Base-by-base conservation (phyloP, 2,888 invertebrate genomes). In the Lasius fuliginosus region DNA sequence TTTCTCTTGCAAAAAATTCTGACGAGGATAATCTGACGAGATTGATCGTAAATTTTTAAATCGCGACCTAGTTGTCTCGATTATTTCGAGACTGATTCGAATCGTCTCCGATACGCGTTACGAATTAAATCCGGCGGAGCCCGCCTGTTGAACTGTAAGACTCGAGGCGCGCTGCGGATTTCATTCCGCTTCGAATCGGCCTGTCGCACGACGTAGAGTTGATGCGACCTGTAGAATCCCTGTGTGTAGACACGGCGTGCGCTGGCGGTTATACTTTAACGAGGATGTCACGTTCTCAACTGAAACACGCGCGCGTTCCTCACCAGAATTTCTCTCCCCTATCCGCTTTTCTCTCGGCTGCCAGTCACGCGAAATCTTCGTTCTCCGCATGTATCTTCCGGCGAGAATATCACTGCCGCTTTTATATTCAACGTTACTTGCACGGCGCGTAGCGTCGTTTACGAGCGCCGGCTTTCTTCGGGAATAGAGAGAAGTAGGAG, bases 181-280 rank as follows among this genome's bases (percentile, higher is more conserved):
- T 69, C 36, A 56, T 77, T 62, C n/a, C 62, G 40, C 33, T 40
- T 18, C 42, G 58, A 79, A 69, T 79, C 77, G 77, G 56, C 40
- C 46, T 71, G 71, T 68, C 77, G 60, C 60, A 2, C 36, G 71
- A 46, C 60, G 2, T 36, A 60, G 9, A 33, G 46, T 60, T 60
- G 60, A 23, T 15, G 30, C 71, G 79, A 81, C n/a, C 42, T 68
- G 68, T 53, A 15, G 77, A 56, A 12, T 3, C 11, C 42, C 12
- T 46, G 42, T n/a, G 8, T 68, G 56, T 30, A 77, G 77, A 68
- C 81, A 62, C 49, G 62, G 4, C 18, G 11, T 49, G 49, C n/a
- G 58, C 42, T 73, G 81, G 46, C 33, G 82, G 56, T 82, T 82
- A 82, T 75, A 82, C 75, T 82, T 82, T 82, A 82, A 82, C 75